A percentile compares a stretch with the other conserved stretches of the same genome.
Conservation (phyloP, 1,140 invertebrate genomes). For the Halesus radiatus region DNA sequence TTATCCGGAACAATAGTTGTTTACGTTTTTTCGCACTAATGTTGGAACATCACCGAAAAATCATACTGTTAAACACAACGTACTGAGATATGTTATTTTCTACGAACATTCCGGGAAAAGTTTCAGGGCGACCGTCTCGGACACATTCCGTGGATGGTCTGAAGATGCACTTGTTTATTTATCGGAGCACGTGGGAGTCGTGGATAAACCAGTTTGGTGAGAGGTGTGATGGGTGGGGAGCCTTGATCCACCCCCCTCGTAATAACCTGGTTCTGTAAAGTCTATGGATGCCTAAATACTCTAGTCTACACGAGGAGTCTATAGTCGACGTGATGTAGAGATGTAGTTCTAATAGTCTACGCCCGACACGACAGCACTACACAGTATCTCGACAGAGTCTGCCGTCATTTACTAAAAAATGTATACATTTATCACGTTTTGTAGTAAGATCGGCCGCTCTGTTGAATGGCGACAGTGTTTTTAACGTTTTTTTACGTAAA, state of each 20-base stretch:
- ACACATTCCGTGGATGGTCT: not conserved
- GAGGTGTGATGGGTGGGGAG: not conserved
- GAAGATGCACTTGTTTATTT: conserved; percentile 29
- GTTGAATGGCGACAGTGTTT: not conserved
- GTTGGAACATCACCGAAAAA: conserved; percentile 28
- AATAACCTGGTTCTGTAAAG: no score
- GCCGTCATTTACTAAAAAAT: conserved; percentile 5
- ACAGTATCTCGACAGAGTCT: conserved; percentile 17
- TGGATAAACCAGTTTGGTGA: conserved; percentile 13
- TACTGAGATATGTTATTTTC: no score
- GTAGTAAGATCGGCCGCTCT: not conserved
- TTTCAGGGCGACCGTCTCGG: not conserved
- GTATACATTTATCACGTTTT: conserved; percentile 27
- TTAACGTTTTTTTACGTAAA: no score
- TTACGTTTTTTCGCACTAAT: conserved; percentile 24
- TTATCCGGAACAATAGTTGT: not conserved
- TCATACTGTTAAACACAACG: not conserved
- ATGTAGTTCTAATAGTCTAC: no score
- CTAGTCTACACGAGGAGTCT: no score
- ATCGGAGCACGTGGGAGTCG: not conserved
- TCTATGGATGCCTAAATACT: no score
- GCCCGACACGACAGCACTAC: conserved; percentile 11
- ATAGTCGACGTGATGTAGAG: no score
- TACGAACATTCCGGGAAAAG: not conserved
- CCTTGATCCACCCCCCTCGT: no score